Conservation (phyloP, 1,140 invertebrate genomes). For the Portunus trituberculatus region DNA sequence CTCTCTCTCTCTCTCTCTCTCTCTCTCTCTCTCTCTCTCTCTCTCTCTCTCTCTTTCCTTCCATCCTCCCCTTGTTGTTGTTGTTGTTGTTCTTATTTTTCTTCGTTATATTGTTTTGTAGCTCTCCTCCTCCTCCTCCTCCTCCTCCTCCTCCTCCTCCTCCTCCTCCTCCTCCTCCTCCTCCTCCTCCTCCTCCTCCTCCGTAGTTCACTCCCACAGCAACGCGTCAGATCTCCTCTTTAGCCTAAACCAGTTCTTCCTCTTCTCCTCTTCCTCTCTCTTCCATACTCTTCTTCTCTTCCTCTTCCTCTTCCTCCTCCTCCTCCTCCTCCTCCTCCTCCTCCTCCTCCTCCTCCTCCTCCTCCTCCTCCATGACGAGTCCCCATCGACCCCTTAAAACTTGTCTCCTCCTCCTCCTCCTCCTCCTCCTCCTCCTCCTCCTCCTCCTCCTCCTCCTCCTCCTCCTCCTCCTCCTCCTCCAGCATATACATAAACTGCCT, state of each 20-base stretch:
- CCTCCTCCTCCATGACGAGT: too few species aligned
- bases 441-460: too few species aligned
- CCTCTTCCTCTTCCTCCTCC: too few species aligned
- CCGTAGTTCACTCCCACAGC: background rate
- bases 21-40: background rate
- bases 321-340: too few species aligned
- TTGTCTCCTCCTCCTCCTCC: too few species aligned
- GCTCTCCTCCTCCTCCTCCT: slow-evolving; percentile 10
- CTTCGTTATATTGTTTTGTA: background rate
- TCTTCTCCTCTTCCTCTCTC: background rate
- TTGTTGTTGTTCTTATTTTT: too few species aligned
- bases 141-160: background rate
- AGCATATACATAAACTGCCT: background rate
- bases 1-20: slow-evolving; percentile 6
- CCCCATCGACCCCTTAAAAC: too few species aligned
- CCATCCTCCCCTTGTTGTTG: background rate
- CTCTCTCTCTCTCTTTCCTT: background rate
- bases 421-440: too few species aligned
- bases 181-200: background rate
- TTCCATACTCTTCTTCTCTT: too few species aligned
- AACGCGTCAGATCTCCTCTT: too few species aligned
- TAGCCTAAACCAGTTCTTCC: background rate
- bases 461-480: too few species aligned
- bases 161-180: background rate
- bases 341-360: too few species aligned